Conservation (phyloP, 2,797 vertebrate genomes). For the Meriones psammophilus region DNA sequence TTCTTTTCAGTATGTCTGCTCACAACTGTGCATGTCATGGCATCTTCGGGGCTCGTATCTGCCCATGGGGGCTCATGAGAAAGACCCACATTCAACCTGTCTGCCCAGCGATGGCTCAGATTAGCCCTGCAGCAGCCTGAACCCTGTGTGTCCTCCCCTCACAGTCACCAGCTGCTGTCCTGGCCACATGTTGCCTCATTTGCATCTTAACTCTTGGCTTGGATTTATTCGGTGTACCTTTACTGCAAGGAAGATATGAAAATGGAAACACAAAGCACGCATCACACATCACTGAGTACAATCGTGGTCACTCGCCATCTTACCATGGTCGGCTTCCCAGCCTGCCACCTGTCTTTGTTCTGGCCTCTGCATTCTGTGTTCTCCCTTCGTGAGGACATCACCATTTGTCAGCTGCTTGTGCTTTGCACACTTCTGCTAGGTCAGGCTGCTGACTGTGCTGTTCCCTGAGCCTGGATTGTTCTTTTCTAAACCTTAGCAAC, state of each 20-base stretch:
- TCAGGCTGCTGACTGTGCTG: no score
- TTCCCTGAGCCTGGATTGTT: not conserved
- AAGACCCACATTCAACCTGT: fast-evolving
- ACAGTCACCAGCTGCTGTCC: fast-evolving
- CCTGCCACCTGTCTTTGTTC: not conserved
- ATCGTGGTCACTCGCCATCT: not conserved
- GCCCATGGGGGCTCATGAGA: fast-evolving
- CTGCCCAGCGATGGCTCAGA: fast-evolving
- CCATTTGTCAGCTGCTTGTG: not conserved
- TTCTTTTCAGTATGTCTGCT: not conserved
- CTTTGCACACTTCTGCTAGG: not conserved
- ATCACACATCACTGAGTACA: not conserved
- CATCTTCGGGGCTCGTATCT: fast-evolving
- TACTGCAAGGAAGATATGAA: not conserved
- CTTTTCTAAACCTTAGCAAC: not conserved
- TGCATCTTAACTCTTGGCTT: not conserved
- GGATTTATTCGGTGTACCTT: not conserved
- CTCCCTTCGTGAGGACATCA: not conserved
- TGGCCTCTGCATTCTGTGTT: not conserved
- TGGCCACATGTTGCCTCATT: not conserved
- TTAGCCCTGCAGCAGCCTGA: no score
- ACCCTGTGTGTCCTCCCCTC: fast-evolving
- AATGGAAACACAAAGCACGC: not conserved
- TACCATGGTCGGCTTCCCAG: not conserved
- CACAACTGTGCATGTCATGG: not conserved